Percentiles rank a stretch among this genome's conserved stretches.
Evolutionary conservation across 2,113 vertebrate species (phyloP).

Genomic region (Neoarius graeffei): DNA sequence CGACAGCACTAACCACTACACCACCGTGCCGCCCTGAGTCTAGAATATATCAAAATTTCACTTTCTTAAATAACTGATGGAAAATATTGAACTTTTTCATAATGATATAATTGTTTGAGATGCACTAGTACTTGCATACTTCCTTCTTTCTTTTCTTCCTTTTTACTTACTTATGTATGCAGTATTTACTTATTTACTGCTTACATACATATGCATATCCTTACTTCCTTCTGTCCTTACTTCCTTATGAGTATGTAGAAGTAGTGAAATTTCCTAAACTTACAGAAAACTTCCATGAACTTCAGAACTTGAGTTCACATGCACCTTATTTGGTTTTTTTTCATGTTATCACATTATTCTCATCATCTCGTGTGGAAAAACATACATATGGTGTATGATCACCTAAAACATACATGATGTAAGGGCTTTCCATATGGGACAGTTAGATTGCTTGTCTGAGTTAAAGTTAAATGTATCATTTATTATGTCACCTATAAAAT

Average conservation of each 20-base stretch:
- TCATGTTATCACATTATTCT: background rate
- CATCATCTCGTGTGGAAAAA: no score
- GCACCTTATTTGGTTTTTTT: background rate
- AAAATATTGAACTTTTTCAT: no score
- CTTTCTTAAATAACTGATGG: no score
- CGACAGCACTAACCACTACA: no score
- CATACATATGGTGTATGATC: no score
- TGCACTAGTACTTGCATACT: no score
- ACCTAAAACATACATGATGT: background rate
- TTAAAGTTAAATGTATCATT: background rate
- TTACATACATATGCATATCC: background rate
- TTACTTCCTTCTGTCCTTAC: background rate
- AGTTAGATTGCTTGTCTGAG: no score
- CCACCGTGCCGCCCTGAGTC: no score
- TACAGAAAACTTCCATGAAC: background rate
- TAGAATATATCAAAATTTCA: no score
- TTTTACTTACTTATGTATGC: background rate
- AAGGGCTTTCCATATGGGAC: no score
- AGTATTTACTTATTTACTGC: background rate
- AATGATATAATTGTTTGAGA: no score
- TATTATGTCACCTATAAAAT: background rate
- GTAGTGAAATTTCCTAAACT: background rate
- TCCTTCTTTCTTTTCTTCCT: background rate
- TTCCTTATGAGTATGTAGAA: background rate
- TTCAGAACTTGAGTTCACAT: background rate